Conservation (phyloP, 2,888 invertebrate genomes). For the Nemurella pictetii region DNA sequence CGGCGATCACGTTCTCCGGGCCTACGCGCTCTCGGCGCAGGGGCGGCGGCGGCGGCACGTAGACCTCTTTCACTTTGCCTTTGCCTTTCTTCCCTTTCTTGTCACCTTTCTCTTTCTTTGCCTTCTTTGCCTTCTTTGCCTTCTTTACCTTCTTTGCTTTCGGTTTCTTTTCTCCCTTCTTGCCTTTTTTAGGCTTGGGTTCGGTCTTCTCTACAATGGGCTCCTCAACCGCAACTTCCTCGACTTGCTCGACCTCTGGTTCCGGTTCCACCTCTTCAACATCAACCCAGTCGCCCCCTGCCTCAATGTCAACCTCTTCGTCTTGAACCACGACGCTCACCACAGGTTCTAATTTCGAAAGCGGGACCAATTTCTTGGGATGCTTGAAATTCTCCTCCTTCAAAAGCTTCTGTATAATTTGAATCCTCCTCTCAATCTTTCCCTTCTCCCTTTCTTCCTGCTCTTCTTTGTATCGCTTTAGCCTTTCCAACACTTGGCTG, state of each 20-base stretch:
- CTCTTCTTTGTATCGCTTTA: background rate
- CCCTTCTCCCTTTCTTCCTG: background rate
- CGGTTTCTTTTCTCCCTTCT: background rate
- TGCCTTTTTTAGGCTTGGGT: background rate
- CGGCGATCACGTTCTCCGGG: background rate
- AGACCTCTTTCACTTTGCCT: background rate
- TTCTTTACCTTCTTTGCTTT: background rate
- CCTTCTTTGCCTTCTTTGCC: background rate
- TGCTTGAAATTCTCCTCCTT: slow-evolving; percentile 5
- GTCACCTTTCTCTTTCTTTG: background rate
- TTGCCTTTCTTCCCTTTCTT: background rate
- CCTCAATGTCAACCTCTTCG: background rate
- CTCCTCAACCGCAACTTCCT: background rate
- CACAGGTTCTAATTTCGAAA: background rate
- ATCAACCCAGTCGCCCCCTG: background rate
- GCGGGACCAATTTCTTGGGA: background rate
- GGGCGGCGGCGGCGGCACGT: background rate
- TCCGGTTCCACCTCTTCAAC: background rate
- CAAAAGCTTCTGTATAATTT: slow-evolving; percentile 1
- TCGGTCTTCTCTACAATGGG: background rate
- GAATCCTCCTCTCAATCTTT: background rate
- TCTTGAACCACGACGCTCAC: background rate
- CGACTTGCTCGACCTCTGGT: background rate
- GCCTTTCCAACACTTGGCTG: background rate
- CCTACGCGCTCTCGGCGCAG: background rate